A percentile compares a stretch with the other conserved stretches of the same genome.
Conservation (phyloP, 2,888 invertebrate species). For the Carpatolechia fugitivella region DNA sequence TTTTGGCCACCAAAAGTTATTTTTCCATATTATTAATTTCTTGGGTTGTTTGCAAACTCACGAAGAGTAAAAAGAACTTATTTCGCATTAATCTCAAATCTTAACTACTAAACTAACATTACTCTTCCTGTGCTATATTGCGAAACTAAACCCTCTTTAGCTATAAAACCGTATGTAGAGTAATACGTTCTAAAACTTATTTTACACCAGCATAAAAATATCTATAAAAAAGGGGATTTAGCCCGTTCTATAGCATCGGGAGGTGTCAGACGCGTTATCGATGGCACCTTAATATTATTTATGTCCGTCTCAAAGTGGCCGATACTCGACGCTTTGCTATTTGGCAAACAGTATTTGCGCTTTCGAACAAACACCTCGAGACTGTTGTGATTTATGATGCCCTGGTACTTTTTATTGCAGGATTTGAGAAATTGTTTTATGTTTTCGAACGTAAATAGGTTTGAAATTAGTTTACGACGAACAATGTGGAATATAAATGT, state of each 20-base stretch:
- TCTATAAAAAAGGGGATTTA: slow-evolving; percentile 11
- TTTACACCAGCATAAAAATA: slow-evolving; percentile 5
- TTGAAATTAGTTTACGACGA: neutral
- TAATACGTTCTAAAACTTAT: neutral
- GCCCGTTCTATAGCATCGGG: slow-evolving; percentile 24
- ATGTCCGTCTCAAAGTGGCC: slow-evolving; percentile 50
- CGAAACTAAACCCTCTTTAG: neutral
- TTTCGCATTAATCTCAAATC: too few relatives aligned
- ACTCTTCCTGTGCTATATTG: neutral
- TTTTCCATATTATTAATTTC: too few relatives aligned
- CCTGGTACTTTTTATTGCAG: slow-evolving; percentile 28
- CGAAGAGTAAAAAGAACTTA: too few relatives aligned
- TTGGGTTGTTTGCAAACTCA: too few relatives aligned
- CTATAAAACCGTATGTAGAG: slow-evolving; percentile 8
- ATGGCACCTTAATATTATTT: slow-evolving; percentile 64
- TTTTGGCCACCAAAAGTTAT: too few relatives aligned
- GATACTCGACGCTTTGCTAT: slow-evolving; percentile 51
- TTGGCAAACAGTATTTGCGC: neutral
- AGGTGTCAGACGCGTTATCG: slow-evolving; percentile 41
- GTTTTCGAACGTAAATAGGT: neutral
- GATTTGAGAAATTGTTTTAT: neutral
- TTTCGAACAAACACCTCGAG: slow-evolving; percentile 39
- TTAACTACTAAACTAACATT: too few relatives aligned
- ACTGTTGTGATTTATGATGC: slow-evolving; percentile 52
- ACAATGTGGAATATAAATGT: too few relatives aligned